Evolutionary conservation across 2,888 invertebrate genomes (phyloP).

Genomic region (Serripes groenlandicus): DNA sequence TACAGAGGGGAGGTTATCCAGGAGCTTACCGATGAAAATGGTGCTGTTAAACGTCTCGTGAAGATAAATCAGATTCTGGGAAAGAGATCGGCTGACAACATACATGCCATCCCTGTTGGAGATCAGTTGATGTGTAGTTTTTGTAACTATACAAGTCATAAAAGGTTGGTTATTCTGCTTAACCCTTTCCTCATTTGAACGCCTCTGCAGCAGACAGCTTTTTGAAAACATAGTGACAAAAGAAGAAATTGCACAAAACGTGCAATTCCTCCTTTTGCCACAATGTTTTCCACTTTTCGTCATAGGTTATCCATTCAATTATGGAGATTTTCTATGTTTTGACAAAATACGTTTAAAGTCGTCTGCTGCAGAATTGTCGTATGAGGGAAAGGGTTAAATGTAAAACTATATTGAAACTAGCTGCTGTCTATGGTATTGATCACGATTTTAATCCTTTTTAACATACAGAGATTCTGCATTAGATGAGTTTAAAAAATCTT

Average conservation of each 20-base stretch:
- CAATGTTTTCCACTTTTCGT: background rate
- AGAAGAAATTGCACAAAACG: background rate
- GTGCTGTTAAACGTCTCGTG: slow-evolving; percentile 89
- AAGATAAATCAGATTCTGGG: slow-evolving; percentile 87
- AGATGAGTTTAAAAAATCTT: background rate
- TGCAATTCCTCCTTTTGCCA: background rate
- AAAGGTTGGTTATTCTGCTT: slow-evolving; percentile 87
- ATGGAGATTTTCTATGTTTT: background rate
- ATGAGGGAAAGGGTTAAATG: background rate
- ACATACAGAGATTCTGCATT: background rate
- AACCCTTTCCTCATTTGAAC: background rate
- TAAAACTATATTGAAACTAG: background rate
- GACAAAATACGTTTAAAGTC: too few species aligned
- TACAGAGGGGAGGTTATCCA: slow-evolving; percentile 74
- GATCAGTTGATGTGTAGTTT: slow-evolving; percentile 91
- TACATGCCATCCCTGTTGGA: slow-evolving; percentile 42
- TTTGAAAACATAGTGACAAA: background rate
- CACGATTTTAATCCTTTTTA: background rate
- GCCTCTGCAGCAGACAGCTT: background rate
- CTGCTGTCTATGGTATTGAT: background rate
- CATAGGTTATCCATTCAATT: background rate
- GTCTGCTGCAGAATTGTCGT: too few species aligned
- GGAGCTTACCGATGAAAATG: slow-evolving; percentile 88
- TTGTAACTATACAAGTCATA: slow-evolving; percentile 96
- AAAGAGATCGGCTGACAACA: slow-evolving; percentile 52